phyloP scores from a whole-genome alignment of 2,113 vertebrate genomes.

The Sula dactylatra region DNA sequence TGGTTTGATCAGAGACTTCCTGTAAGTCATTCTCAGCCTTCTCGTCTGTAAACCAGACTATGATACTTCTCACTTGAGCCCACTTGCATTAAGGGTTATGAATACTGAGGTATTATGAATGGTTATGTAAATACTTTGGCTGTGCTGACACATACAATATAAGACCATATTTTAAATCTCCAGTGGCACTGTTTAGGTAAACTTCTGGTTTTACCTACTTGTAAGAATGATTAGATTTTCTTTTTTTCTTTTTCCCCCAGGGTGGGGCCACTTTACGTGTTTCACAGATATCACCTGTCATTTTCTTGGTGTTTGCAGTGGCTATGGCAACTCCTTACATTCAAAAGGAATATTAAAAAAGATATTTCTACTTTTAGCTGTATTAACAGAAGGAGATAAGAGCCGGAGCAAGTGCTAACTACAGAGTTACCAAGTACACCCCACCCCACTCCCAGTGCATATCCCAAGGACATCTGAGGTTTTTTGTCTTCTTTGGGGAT shows the following conservation, averaged over 20 bases:
- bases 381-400: neutral
- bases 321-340: neutral
- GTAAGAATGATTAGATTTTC: neutral
- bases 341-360: neutral
- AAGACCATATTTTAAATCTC: neutral
- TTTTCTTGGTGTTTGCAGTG: neutral
- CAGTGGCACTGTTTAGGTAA: neutral
- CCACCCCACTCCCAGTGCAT: fast-evolving
- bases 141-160: neutral
- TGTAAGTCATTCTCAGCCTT: neutral
- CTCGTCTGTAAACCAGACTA: neutral
- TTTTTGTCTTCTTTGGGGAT: neutral
- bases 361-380: neutral
- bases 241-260: neutral
- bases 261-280: neutral
- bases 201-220: neutral
- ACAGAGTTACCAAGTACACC: neutral
- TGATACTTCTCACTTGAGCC: neutral
- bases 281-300: neutral
- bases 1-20: neutral
- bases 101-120: neutral
- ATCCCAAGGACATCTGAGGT: neutral
- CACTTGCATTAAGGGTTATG: neutral
- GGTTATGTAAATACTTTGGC: neutral
- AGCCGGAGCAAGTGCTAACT: neutral